Conservation (phyloP, 1,140 invertebrate species). For the Acyrthosiphon pisum region DNA sequence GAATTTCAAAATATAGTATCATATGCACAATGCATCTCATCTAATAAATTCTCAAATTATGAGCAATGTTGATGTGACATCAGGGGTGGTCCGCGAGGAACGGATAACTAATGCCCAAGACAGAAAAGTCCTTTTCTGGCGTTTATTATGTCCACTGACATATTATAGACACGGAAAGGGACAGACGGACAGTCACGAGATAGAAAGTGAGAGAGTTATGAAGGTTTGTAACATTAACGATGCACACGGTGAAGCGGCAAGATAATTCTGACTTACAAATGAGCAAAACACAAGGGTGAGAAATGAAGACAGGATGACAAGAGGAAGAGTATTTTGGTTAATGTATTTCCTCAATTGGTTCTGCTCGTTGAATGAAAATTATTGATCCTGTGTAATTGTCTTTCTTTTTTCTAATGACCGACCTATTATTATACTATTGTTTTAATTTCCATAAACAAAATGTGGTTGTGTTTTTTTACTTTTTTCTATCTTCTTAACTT, state of each 20-base stretch:
- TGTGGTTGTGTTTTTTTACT: not conserved
- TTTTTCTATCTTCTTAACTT: not conserved
- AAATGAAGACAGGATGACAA: not conserved
- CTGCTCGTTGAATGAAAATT: not conserved
- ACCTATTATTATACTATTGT: not conserved
- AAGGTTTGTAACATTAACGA: not conserved
- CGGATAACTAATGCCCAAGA: not conserved
- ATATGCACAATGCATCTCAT: not conserved
- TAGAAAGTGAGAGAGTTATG: too few relatives aligned
- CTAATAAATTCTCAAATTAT: not conserved
- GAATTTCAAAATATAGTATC: not conserved
- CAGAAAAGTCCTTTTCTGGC: not conserved
- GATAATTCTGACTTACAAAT: slow-evolving; percentile 4
- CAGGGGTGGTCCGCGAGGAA: not conserved
- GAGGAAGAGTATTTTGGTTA: not conserved
- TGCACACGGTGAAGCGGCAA: not conserved
- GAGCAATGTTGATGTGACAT: not conserved
- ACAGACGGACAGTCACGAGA: not conserved
- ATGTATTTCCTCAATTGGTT: slow-evolving; percentile 16
- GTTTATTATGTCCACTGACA: not conserved
- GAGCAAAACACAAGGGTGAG: not conserved
- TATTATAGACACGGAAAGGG: not conserved
- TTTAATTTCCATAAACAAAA: not conserved
- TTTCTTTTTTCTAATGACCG: not conserved
- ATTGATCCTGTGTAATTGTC: not conserved